phyloP scores from a whole-genome alignment of 2,113 vertebrate species.

The Campylomormyrus numenius region DNA sequence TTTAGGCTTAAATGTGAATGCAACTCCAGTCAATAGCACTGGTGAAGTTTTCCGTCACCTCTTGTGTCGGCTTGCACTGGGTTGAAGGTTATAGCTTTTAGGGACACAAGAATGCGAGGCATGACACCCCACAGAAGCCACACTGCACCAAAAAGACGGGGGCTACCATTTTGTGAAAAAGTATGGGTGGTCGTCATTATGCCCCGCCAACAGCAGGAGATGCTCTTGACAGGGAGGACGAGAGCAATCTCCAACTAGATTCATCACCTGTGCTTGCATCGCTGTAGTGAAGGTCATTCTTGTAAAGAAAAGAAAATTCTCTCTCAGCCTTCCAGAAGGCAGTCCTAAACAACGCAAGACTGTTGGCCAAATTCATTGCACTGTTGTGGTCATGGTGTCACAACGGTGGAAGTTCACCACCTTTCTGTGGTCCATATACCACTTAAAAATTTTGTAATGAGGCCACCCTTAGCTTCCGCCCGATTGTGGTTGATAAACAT shows the following conservation, averaged over 20 bases:
- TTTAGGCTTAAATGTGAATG: conserved; percentile 25
- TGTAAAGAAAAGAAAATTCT: background rate
- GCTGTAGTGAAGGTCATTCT: conserved; percentile 3
- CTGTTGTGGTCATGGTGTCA: conserved; percentile 4
- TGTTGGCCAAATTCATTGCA: conserved; percentile 12
- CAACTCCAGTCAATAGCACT: conserved; percentile 21
- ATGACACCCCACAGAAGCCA: conserved; percentile 15
- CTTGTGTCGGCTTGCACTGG: conserved; percentile 32
- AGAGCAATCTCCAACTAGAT: conserved; percentile 1
- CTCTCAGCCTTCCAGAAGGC: conserved; percentile 9
- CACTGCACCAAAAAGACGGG: conserved; percentile 26
- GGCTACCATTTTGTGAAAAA: conserved; percentile 33
- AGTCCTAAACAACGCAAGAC: conserved; percentile 8
- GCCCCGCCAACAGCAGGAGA: conserved; percentile 6
- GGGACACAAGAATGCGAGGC: conserved; percentile 43
- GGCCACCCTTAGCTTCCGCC: background rate
- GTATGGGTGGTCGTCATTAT: conserved; percentile 24
- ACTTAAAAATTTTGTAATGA: background rate
- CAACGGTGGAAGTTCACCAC: background rate
- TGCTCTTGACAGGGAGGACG: conserved; percentile 10
- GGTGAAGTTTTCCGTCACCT: conserved; percentile 40
- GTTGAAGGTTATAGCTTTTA: conserved; percentile 42
- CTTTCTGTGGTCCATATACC: background rate
- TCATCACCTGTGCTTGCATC: background rate
- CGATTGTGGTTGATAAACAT: background rate